phyloP scores from a whole-genome alignment of 2,113 vertebrate species.

The Chaetura pelagica region DNA sequence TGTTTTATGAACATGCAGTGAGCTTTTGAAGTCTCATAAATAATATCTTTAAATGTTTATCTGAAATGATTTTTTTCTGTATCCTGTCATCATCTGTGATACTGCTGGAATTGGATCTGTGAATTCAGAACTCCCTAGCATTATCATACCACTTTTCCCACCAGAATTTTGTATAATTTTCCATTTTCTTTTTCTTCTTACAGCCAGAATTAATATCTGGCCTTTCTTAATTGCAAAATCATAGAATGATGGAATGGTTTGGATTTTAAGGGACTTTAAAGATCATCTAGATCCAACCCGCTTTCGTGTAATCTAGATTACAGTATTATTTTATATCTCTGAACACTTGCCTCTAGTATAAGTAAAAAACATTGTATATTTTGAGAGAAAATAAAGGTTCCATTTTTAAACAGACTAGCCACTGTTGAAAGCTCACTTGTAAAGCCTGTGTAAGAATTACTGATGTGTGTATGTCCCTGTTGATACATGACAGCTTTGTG shows the following conservation, averaged over 20 bases:
- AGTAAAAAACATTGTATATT: background rate
- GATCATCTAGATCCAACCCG: too few species aligned
- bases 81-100: background rate
- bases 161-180: background rate
- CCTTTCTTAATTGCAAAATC: background rate
- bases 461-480: background rate
- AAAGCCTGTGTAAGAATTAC: background rate
- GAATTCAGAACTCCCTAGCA: background rate
- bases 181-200: background rate
- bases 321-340: background rate
- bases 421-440: background rate
- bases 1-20: background rate
- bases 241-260: too few species aligned
- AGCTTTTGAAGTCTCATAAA: conserved; percentile 7
- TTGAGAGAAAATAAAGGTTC: background rate
- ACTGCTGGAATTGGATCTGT: background rate
- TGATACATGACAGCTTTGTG: background rate
- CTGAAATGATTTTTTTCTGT: background rate
- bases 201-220: background rate
- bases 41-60: background rate
- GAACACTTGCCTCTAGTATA: background rate
- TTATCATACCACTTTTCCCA: background rate
- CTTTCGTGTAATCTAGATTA: background rate
- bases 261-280: too few species aligned
- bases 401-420: background rate